Percentiles rank a stretch among this genome's conserved stretches.
These are phyloP conservation scores for Epinephelus malabaricus DNA, from an alignment of 2,797 vertebrate species.

Conservation along the genomic window DNA sequence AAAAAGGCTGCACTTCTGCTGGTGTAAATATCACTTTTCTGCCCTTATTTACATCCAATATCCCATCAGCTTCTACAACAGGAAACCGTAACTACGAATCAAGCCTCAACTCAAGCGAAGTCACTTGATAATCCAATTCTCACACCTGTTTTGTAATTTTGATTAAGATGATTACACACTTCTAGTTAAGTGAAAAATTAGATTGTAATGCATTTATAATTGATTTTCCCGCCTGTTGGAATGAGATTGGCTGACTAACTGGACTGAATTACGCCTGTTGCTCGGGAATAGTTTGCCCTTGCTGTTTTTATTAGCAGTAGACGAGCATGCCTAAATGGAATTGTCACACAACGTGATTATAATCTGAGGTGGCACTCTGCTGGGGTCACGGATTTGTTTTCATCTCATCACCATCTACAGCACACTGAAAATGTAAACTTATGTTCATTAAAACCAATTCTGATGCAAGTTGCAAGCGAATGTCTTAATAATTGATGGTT, in stretches of 20 bases:
- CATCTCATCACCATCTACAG: neutral
- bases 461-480: neutral
- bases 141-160: conserved; percentile 26
- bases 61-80: conserved; percentile 5
- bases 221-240: conserved; percentile 34
- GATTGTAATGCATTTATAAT: conserved; percentile 38
- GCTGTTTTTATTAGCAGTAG: conserved; percentile 32
- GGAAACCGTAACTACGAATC: neutral
- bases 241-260: conserved; percentile 14
- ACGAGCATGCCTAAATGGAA: conserved; percentile 16
- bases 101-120: neutral
- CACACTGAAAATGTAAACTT: neutral
- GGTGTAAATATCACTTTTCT: conserved; percentile 25
- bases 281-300: conserved; percentile 1
- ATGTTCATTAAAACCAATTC: neutral
- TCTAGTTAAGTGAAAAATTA: conserved; percentile 22
- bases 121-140: conserved; percentile 21
- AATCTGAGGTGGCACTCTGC: conserved; percentile 8
- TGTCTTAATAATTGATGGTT: neutral
- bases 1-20: conserved; percentile 16
- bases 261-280: conserved; percentile 20
- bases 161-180: conserved; percentile 41
- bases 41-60: conserved; percentile 29
- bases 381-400: neutral
- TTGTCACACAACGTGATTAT: neutral